These are phyloP conservation scores for Tadarida brasiliensis DNA, from an alignment of 2,797 vertebrate species.

Conservation along the genomic window DNA sequence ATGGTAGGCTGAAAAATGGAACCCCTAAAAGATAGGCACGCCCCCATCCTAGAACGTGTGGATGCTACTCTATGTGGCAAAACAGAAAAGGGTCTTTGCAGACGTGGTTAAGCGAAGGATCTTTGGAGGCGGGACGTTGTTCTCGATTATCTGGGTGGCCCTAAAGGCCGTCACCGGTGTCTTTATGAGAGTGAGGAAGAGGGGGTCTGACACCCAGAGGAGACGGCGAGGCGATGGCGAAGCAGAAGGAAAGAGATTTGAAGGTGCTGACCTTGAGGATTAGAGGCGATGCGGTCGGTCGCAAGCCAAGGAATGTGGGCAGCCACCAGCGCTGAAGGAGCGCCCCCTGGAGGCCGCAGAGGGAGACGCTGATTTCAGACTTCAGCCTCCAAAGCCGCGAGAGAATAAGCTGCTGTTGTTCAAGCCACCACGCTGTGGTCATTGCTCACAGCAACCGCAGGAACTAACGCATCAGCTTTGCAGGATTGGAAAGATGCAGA, in stretches of 20 bases:
- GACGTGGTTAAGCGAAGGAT: neutral
- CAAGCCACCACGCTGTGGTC: neutral
- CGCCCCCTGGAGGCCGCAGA: neutral
- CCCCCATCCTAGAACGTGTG: neutral
- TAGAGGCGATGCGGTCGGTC: accelerated
- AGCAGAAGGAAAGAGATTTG: neutral
- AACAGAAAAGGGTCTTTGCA: neutral
- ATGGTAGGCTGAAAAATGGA: neutral
- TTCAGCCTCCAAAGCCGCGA: neutral
- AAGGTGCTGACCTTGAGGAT: neutral
- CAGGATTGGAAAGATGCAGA: neutral
- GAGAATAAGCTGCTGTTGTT: neutral
- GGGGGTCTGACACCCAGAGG: neutral
- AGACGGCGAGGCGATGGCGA: accelerated
- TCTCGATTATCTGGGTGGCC: neutral
- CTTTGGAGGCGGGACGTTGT: accelerated
- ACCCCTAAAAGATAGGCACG: neutral
- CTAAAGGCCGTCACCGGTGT: accelerated
- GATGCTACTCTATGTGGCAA: neutral
- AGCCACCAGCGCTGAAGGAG: neutral
- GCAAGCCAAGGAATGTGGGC: neutral
- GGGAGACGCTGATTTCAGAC: neutral
- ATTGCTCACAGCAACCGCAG: accelerated
- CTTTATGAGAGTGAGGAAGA: neutral
- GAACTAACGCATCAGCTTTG: accelerated